phyloP scores from a whole-genome alignment of 1,140 invertebrate genomes.

The Tyrophagus putrescentiae region DNA sequence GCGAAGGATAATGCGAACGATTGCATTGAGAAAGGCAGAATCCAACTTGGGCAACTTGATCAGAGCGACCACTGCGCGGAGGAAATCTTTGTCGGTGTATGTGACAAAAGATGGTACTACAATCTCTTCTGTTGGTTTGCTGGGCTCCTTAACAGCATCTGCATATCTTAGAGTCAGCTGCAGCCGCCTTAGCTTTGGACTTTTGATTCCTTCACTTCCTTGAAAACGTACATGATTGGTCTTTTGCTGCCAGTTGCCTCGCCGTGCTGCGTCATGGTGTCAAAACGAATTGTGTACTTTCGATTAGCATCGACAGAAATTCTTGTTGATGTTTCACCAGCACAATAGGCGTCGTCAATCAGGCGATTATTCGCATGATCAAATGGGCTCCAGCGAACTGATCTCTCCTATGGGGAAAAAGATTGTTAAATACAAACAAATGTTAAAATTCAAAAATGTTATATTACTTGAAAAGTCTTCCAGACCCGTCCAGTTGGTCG shows the following conservation, averaged over 20 bases:
- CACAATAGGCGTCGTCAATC: neutral
- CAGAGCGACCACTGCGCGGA: neutral
- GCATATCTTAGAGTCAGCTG: neutral
- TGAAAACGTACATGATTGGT: slow-evolving; percentile 1
- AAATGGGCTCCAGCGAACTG: neutral
- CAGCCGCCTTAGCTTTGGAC: neutral
- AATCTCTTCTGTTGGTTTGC: neutral
- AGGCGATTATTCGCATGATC: neutral
- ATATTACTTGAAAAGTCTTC: neutral
- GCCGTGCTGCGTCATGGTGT: neutral
- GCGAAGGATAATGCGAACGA: neutral
- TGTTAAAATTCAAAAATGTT: neutral
- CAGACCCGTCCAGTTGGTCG: neutral
- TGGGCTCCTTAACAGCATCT: neutral
- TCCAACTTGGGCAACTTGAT: neutral
- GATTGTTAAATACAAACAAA: neutral
- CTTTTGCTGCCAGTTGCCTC: neutral
- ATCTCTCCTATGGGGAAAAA: neutral
- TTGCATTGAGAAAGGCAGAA: neutral
- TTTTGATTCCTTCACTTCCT: neutral
- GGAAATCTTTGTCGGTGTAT: neutral
- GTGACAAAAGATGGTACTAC: neutral
- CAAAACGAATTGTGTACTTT: neutral
- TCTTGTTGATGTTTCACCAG: neutral
- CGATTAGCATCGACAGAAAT: neutral